Evolutionary conservation across 2,113 vertebrate genomes (phyloP).

Genomic region (Arothron firmamentum): DNA sequence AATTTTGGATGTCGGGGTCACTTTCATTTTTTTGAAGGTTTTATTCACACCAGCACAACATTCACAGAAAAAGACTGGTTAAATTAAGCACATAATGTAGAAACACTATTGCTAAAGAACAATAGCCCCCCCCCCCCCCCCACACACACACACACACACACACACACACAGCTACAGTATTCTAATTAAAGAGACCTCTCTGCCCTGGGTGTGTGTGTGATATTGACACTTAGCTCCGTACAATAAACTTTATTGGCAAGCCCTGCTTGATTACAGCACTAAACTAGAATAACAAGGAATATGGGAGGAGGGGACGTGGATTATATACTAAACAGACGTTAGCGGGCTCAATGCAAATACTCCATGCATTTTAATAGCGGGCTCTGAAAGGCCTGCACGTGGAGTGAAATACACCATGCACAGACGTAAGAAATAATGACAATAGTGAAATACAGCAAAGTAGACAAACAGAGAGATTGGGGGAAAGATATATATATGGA

Average conservation of each 20-base stretch:
- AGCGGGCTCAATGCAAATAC: constrained; percentile 58
- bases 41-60: constrained; percentile 27
- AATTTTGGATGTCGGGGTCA: constrained; percentile 50
- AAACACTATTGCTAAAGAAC: constrained; percentile 3
- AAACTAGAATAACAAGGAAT: constrained; percentile 98
- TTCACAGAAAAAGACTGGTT: constrained; percentile 32
- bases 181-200: constrained; percentile 96
- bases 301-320: constrained; percentile 77
- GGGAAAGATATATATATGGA: constrained; percentile 61
- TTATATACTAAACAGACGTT: constrained; percentile 71
- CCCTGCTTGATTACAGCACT: constrained; percentile 94
- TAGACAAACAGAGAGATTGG: constrained; percentile 47
- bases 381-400: constrained; percentile 32
- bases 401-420: constrained; percentile 19
- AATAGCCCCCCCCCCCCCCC: constrained; percentile 6
- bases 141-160: constrained; percentile 6
- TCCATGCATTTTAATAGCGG: constrained; percentile 50
- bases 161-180: constrained; percentile 67
- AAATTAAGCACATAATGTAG: constrained; percentile 32
- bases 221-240: constrained; percentile 98
- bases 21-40: constrained; percentile 17
- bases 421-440: constrained; percentile 38
- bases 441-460: constrained; percentile 43
- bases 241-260: constrained; percentile 99
- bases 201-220: constrained; percentile 89